These are phyloP conservation scores for Gobius niger DNA, from an alignment of 2,113 vertebrate genomes.

Conservation along the genomic window DNA sequence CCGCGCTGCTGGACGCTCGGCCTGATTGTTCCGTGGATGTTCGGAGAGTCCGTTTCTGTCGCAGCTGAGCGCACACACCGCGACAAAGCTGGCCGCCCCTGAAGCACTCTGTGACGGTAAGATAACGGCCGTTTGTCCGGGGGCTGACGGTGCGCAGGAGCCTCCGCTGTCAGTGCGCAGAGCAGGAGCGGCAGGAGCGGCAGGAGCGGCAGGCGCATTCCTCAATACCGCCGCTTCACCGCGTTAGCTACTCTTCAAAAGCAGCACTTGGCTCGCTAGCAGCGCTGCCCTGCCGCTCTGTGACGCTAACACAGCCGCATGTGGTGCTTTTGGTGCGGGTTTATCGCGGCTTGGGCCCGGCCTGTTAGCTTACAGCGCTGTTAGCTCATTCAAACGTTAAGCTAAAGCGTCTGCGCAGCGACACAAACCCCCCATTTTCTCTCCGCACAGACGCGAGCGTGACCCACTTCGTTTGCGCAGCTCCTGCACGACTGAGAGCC, in stretches of 20 bases:
- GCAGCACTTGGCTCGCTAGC: no score
- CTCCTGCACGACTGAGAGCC: not conserved
- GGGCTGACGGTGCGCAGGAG: conserved; percentile 54
- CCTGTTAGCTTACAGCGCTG: conserved; percentile 42
- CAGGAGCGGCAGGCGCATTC: no score
- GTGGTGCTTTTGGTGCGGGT: not conserved
- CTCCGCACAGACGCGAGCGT: not conserved
- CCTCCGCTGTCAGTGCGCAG: not conserved
- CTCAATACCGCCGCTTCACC: no score
- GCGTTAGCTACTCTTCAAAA: no score
- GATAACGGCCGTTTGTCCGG: conserved; percentile 37
- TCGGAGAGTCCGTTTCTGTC: conserved; percentile 59
- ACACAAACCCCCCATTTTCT: not conserved
- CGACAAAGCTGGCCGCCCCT: conserved; percentile 79
- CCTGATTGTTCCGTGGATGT: conserved; percentile 69
- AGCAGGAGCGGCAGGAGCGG: no score
- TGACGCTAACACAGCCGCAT: not conserved
- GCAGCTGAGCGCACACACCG: conserved; percentile 51
- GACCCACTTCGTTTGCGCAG: not conserved
- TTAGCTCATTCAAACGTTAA: conserved; percentile 58
- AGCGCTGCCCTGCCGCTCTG: no score
- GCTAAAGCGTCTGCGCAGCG: conserved; percentile 25
- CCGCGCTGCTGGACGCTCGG: conserved; percentile 57
- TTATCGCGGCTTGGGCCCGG: conserved; percentile 23
- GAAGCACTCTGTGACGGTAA: conserved; percentile 83